Base-by-base conservation (phyloP, 2,797 vertebrate genomes). In the Parauchenoglanis punctatus region DNA sequence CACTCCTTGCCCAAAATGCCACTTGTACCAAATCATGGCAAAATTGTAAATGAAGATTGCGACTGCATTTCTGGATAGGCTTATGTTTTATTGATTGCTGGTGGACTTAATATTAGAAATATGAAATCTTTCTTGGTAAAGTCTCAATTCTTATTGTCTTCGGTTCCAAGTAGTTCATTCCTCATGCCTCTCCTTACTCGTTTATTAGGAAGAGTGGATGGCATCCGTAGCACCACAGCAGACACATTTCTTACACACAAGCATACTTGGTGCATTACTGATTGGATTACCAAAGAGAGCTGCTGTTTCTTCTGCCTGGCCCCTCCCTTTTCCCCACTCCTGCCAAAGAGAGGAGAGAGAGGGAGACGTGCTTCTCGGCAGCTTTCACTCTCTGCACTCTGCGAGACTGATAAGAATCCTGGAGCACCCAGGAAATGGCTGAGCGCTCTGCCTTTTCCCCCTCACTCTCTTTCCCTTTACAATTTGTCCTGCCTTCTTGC, bases 331-430 rank as follows among this genome's bases (percentile, higher is more conserved):
- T 20, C 25, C 56, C 20, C n/a, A 4, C 40, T 78, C 61, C 28
- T 88, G 68, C 72, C 49, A 84, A 73, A 81, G 54, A 46, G 70
- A 49, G 68, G 75, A 72, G 65, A 70, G 63, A 70, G 35, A 54
- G 23, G 67, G 83, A 85, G 80, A 85, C 87, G 85, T 91, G 88
- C 85, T 25, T 68, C 73, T 61, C 59, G 31, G 84, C 90, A 88
- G 86, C 87, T 90, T 84, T 83, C 59, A 12, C 52, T 73, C 86
- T 80, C 13, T 46, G 70, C 54, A 35, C 67, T 81, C 49, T 61
- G 86, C 68, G 20, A 49, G 40, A 56, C 72, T 86, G 86, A 89
- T 88, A 87, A 89, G 68, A 88, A 78, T 86, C 76, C 82, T 72
- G 56, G 40, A 76, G 73, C 63, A 85, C 58, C 83, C 76, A 81